These are phyloP conservation scores for Haplochromis vanheusdeni DNA, from an alignment of 2,113 vertebrate species.

Conservation along the genomic window DNA sequence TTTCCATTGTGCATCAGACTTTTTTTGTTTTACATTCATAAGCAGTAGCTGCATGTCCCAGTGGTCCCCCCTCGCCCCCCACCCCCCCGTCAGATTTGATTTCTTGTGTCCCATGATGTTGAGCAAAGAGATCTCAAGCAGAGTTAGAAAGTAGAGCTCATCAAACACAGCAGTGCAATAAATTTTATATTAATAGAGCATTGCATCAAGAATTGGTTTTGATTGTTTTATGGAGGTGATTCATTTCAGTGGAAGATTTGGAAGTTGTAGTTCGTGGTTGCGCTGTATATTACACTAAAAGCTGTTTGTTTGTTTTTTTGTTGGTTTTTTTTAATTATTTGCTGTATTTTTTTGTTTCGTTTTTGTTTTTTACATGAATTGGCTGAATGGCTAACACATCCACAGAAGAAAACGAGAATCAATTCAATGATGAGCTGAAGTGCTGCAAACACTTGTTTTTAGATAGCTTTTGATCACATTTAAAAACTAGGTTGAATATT, in stretches of 20 bases:
- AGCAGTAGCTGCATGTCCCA: neutral
- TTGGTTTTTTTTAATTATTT: neutral
- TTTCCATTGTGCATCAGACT: neutral
- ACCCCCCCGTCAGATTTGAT: neutral
- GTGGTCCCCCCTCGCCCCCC: neutral
- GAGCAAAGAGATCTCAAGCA: neutral
- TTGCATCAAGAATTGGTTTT: neutral
- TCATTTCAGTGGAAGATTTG: neutral
- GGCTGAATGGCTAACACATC: neutral
- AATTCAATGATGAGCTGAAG: neutral
- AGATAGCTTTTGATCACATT: neutral
- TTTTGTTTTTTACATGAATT: neutral
- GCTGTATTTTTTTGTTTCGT: neutral
- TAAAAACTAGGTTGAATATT: neutral
- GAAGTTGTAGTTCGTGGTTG: neutral
- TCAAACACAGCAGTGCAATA: neutral
- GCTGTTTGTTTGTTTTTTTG: rapidly evolving
- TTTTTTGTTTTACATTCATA: neutral
- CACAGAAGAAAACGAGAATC: neutral
- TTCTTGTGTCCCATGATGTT: neutral
- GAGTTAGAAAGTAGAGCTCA: neutral
- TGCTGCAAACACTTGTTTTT: neutral
- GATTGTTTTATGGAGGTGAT: neutral
- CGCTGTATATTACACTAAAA: neutral
- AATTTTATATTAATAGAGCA: neutral